phyloP scores from a whole-genome alignment of 2,888 invertebrate species.

The Therioaphis trifolii region DNA sequence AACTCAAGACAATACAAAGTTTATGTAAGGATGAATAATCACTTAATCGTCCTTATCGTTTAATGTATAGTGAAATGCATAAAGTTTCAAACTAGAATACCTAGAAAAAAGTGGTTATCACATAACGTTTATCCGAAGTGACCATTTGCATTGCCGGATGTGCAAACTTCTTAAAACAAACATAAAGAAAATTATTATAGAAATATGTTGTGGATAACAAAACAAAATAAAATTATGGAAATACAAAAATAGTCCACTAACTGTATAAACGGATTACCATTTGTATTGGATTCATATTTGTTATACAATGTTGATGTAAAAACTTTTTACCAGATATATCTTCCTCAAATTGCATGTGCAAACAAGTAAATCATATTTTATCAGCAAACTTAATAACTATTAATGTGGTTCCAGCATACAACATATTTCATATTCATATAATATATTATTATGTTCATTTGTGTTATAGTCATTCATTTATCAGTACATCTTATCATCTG shows the following conservation, averaged over 20 bases:
- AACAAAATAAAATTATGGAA: constrained; percentile 9
- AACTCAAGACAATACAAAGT: no score
- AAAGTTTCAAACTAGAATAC: constrained; percentile 29
- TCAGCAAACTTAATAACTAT: constrained; percentile 8
- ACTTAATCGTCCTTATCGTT: constrained; percentile 24
- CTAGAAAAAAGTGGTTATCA: constrained; percentile 29
- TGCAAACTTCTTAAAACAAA: constrained; percentile 21
- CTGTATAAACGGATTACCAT: background rate
- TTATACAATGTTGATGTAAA: background rate
- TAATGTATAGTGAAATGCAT: background rate
- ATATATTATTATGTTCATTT: no score
- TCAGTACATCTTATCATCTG: no score
- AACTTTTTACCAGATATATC: constrained; percentile 20
- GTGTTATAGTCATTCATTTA: no score
- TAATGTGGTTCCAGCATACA: no score
- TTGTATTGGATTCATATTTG: constrained; percentile 30
- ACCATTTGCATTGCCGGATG: constrained; percentile 4
- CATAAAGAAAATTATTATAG: constrained; percentile 23
- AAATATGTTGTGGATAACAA: constrained; percentile 27
- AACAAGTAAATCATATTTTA: constrained; percentile 25
- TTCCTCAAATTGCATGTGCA: background rate
- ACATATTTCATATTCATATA: no score
- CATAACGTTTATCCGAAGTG: constrained; percentile 31
- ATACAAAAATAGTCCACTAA: constrained; percentile 28
- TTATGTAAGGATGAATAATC: no score